Evolutionary conservation across 1,140 invertebrate genomes (phyloP), one percentile per base, ranked within the genome.

Genomic region (Mesaphorura yosii): DNA sequence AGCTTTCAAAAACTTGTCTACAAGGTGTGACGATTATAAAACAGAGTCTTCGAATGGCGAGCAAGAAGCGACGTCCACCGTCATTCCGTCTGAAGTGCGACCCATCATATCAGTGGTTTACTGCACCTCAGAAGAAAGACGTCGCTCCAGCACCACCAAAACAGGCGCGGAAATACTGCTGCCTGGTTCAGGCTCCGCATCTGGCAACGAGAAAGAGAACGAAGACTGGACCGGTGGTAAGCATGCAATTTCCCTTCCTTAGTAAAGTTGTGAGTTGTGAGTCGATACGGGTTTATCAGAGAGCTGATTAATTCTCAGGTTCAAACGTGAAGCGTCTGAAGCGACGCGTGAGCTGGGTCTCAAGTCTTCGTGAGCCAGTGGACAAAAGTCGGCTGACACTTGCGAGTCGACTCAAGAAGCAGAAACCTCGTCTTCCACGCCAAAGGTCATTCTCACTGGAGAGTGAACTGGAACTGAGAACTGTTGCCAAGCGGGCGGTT

Each of bases 361-460:
- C 60, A 1, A 59, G 57, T 41, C 51, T 62, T 17, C 50, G 60
- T 15, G 60, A 62, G 19, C 59, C 60, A 55, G 49, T 63, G 31
- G 62, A 61, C 57, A 63, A 61, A 51, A 61, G 55, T 48, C 48
- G 64, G 12, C 60, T 63, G 29, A 60, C 62, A 5, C 57, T 64
- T 29, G 62, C 65, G 19, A 64, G 57, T 34, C 55, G 64, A 31
- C 58, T 67, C 7, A 55, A 64, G 2, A 64, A 66, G 10, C 61
- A 66, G 25, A 67, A 66, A 50, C 59, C 63, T 3, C 53, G 57
- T 7, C 56, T 71, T 23, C 65, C 68, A 14, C 65, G 69, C 10
- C 70, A 71, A 55, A 46, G 70, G 19, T 70, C 67, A 1, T 68
- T 72, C 49, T 71, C 69, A 1, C 58, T 72, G 3, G 70, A 72